Evolutionary conservation across 2,888 invertebrate species (phyloP).

Genomic region (Salpingus planirostris): DNA sequence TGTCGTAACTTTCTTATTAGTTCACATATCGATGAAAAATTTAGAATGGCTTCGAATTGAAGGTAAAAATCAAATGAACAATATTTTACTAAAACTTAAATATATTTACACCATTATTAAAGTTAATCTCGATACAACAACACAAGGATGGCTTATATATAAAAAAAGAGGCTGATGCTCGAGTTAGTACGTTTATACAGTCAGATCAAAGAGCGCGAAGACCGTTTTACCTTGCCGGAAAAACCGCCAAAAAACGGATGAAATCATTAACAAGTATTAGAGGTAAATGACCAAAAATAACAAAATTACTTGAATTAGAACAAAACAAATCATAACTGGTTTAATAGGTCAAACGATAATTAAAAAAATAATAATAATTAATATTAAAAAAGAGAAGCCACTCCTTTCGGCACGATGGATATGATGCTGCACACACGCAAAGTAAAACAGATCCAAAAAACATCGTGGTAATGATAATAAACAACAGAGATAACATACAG

Average conservation of each 20-base stretch:
- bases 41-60: too few species aligned
- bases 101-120: conserved; percentile 26
- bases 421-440: conserved; percentile 1
- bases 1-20: too few species aligned
- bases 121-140: conserved; percentile 17
- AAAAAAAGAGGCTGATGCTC: conserved; percentile 20
- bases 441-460: conserved; percentile 4
- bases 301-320: conserved; percentile 2
- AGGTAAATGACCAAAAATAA: neutral
- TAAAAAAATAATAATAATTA: conserved; percentile 20
- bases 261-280: conserved; percentile 7
- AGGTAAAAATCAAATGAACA: too few species aligned
- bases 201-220: too few species aligned
- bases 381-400: conserved; percentile 28
- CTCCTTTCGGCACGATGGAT: conserved; percentile 9
- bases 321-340: too few species aligned
- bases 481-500: conserved; percentile 34
- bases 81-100: conserved; percentile 21
- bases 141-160: conserved; percentile 16
- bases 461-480: conserved; percentile 28
- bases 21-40: too few species aligned
- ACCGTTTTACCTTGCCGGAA: too few species aligned
- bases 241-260: conserved; percentile 4
- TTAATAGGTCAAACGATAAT: too few species aligned
- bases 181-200: conserved; percentile 21